Evolutionary conservation across 2,888 invertebrate genomes (phyloP), one percentile per base, ranked within the genome.

Genomic region (Uropetala carovei): DNA sequence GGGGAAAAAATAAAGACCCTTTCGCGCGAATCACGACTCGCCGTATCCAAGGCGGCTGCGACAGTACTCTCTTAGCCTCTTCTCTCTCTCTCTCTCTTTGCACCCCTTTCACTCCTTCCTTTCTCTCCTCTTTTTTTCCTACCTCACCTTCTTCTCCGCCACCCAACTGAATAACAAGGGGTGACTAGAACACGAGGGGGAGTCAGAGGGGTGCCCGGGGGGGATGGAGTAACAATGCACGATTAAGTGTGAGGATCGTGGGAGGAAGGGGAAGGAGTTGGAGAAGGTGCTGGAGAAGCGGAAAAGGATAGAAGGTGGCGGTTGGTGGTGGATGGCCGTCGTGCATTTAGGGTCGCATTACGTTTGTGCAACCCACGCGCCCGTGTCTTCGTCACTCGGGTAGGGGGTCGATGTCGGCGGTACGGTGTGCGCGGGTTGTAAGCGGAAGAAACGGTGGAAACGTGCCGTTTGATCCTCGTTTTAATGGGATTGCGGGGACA

Each of bases 321-420:
- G 68, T 68, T 22, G 86, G 60, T 86, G 27, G 86, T 64, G 59
- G 43, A 64, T 43, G 60, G 89, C 43, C 43, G 43, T 89, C 68
- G 89, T 89, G 64, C 89, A 89, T 89, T 43, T 89, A 64, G 68
- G 43, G 89, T 64, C 30, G 89, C 68, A 89, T 86, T 86, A 86
- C 86, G 86, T 60, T 86, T 43, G 86, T 86, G 86, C 60, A 86
- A 86, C 86, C 86, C 86, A 89, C 64, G 89, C 64, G 27, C 56
- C 64, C 10, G 11, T 16, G 30, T 89, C 64, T 89, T 68, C 64
- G 89, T 64, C 89, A 64, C 13, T 22, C 64, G 89, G 64, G 30
- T 30, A 27, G 86, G 60, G 30, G 30, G 60, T 16, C 60, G 86
- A 59, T 30, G 86, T 60, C 27, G 86, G 30, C n/a, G 18, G 18